These are phyloP conservation scores for Festucalex cinctus DNA, from an alignment of 2,113 vertebrate genomes.

Conservation along the genomic window DNA sequence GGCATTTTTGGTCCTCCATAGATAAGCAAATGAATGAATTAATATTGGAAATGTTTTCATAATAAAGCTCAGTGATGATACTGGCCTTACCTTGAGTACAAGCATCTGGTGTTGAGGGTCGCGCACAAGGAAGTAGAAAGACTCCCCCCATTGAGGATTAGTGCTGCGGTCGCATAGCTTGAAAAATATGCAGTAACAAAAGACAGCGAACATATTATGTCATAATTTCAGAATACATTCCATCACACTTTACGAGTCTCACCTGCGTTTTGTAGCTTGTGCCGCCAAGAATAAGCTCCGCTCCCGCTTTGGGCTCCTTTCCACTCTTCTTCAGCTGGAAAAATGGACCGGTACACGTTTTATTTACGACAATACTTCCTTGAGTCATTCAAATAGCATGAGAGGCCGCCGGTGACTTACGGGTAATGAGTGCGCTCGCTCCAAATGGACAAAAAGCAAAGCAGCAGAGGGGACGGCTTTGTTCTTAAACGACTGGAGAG, in stretches of 20 bases:
- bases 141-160: constrained; percentile 81
- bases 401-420: constrained; percentile 64
- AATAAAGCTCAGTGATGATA: background rate
- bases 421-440: constrained; percentile 76
- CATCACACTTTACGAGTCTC: constrained; percentile 4
- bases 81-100: constrained; percentile 77
- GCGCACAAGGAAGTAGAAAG: constrained; percentile 80
- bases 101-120: constrained; percentile 78
- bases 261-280: constrained; percentile 81
- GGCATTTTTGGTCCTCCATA: too few species aligned
- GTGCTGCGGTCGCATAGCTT: constrained; percentile 74
- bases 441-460: constrained; percentile 80
- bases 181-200: background rate
- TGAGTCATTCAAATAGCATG: background rate
- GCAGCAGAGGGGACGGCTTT: constrained; percentile 77
- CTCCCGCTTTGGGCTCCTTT: constrained; percentile 80
- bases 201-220: background rate
- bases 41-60: background rate
- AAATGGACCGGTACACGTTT: background rate
- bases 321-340: constrained; percentile 81
- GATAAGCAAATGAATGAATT: background rate
- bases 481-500: constrained; percentile 75
- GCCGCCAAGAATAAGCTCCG: constrained; percentile 73
- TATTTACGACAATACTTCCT: background rate
- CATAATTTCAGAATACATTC: background rate